Percentiles rank a stretch among this genome's conserved stretches.
These are phyloP conservation scores for Hestina assimilis DNA, from an alignment of 1,140 invertebrate genomes.

Conservation along the genomic window DNA sequence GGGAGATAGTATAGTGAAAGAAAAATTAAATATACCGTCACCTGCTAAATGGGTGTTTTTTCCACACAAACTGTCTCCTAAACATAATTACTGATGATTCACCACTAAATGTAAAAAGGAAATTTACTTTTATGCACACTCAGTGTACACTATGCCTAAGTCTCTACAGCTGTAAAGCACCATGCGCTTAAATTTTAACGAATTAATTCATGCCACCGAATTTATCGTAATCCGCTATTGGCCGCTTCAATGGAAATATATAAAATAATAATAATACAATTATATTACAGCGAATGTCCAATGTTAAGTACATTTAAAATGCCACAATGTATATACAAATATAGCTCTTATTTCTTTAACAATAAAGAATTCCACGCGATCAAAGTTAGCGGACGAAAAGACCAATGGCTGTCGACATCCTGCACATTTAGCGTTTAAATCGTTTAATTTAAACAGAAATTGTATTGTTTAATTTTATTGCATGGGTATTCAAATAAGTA, in stretches of 20 bases:
- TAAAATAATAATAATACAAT: conserved; percentile 14
- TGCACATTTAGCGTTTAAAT: conserved; percentile 28
- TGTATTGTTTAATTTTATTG: conserved; percentile 22
- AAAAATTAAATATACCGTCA: too few relatives aligned
- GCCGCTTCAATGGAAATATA: conserved; percentile 27
- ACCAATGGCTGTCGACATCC: conserved; percentile 13
- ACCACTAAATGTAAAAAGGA: background rate
- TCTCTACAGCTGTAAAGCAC: background rate
- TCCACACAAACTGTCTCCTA: too few relatives aligned
- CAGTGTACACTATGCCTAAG: conserved; percentile 6
- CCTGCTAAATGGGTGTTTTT: too few relatives aligned
- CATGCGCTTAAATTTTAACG: conserved; percentile 8
- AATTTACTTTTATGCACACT: too few relatives aligned
- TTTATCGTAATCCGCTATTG: conserved; percentile 24
- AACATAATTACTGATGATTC: too few relatives aligned
- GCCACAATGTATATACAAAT: background rate
- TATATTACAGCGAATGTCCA: conserved; percentile 7
- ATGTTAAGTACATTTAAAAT: conserved; percentile 20
- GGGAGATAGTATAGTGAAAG: too few relatives aligned
- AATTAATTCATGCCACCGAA: conserved; percentile 17
- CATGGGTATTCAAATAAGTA: conserved; percentile 8
- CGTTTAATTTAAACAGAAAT: conserved; percentile 27
- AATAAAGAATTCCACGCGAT: background rate
- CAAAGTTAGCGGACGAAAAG: background rate
- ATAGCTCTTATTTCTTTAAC: background rate